These are phyloP conservation scores for Tetraodon nigroviridis DNA, from an alignment of 2,113 vertebrate species.

Conservation along the genomic window DNA sequence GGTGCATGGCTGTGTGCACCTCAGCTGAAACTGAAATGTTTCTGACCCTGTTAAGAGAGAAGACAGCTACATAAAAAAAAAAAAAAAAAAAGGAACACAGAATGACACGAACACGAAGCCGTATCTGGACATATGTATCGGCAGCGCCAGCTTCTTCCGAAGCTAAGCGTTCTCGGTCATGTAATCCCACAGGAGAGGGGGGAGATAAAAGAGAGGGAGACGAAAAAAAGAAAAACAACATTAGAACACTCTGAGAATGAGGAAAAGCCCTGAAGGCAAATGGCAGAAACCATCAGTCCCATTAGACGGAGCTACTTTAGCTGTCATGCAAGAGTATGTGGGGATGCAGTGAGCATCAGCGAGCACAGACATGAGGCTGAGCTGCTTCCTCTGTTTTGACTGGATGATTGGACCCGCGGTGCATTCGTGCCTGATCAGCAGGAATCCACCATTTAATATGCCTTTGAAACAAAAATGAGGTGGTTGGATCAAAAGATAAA, in stretches of 20 bases:
- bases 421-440: background rate
- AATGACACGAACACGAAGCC: constrained; percentile 15
- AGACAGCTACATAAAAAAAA: no score
- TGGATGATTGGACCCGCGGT: constrained; percentile 5
- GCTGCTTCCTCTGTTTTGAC: constrained; percentile 4
- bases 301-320: constrained; percentile 76
- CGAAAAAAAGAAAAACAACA: constrained; percentile 71
- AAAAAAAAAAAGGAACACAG: no score
- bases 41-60: no score
- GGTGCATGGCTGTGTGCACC: no score
- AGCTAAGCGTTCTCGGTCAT: constrained; percentile 47
- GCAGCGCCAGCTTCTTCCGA: constrained; percentile 33
- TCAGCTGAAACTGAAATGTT: no score
- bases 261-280: constrained; percentile 76
- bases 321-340: constrained; percentile 70
- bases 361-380: constrained; percentile 48
- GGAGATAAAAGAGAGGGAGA: constrained; percentile 40
- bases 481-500: background rate
- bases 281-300: constrained; percentile 72
- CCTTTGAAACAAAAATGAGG: background rate
- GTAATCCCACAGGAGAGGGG: constrained; percentile 41
- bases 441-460: background rate
- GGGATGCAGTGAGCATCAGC: constrained; percentile 60
- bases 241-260: constrained; percentile 61
- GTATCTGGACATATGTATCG: constrained; percentile 23